Evolutionary conservation across 2,888 invertebrate genomes (phyloP).

Genomic region (Alsophila aescularia): DNA sequence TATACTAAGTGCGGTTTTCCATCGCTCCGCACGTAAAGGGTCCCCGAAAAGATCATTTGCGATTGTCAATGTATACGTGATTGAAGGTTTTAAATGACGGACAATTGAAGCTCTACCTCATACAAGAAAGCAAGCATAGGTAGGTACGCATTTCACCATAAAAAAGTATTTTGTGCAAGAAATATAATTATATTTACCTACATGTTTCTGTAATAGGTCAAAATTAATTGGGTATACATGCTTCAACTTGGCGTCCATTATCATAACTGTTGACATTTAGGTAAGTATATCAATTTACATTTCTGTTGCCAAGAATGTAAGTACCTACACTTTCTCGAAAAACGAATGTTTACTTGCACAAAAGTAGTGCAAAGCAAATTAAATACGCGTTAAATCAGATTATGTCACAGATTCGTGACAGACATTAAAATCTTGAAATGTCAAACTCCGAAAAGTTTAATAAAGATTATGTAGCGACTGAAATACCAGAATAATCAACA

Average conservation of each 20-base stretch:
- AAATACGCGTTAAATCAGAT: constrained; percentile 2
- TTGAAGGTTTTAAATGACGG: no score
- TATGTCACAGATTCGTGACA: constrained; percentile 31
- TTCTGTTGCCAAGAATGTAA: constrained; percentile 1
- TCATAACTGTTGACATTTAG: constrained; percentile 22
- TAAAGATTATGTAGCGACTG: no score
- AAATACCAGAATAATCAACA: no score
- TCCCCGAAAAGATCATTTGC: no score
- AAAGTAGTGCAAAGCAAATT: constrained; percentile 17
- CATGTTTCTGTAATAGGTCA: constrained; percentile 3
- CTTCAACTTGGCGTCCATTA: constrained; percentile 1
- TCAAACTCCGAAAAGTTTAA: no score
- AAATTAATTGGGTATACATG: constrained; percentile 7
- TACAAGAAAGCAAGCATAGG: no score
- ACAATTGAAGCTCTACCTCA: no score
- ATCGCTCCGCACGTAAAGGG: no score
- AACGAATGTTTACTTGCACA: neutral
- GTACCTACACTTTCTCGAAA: constrained; percentile 10
- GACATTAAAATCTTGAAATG: neutral
- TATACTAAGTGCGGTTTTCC: no score
- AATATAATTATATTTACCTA: neutral
- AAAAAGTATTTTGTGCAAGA: no score
- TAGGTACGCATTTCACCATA: no score
- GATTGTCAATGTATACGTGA: no score
- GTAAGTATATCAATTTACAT: constrained; percentile 23